A percentile compares a stretch with the other conserved stretches of the same genome.
Conservation (phyloP, 2,113 vertebrate species). For the Xiphophorus maculatus region DNA sequence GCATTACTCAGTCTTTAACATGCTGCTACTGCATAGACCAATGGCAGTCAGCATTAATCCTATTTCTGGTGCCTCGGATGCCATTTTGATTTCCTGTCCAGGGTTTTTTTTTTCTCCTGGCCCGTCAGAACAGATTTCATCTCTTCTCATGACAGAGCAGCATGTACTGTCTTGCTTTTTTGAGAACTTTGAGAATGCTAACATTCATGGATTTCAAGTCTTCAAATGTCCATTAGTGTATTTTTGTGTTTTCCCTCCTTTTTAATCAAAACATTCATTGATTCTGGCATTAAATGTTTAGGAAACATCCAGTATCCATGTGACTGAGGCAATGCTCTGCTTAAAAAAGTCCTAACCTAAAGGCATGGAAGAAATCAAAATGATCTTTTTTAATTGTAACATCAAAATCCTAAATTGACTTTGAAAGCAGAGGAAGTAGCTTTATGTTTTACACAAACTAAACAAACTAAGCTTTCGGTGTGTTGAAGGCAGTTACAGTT, state of each 20-base stretch:
- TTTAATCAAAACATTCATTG: not conserved
- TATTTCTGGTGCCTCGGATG: not conserved
- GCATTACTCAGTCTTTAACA: not conserved
- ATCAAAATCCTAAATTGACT: not conserved
- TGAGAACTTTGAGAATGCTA: not conserved
- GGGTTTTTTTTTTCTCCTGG: conserved; percentile 5
- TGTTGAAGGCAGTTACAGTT: not conserved
- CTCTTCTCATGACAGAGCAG: conserved; percentile 5
- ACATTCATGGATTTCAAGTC: not conserved
- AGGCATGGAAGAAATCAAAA: not conserved
- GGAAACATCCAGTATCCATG: not conserved
- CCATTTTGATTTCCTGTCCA: not conserved
- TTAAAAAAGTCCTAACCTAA: not conserved
- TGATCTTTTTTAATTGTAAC: not conserved
- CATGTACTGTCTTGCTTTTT: not conserved
- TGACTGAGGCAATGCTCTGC: not conserved
- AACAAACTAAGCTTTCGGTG: not conserved
- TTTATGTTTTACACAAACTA: not conserved
- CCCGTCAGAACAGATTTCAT: not conserved
- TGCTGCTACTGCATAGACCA: not conserved
- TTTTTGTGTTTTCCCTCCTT: not conserved
- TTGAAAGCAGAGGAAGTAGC: not conserved
- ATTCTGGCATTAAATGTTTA: not conserved
- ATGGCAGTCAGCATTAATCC: not conserved
- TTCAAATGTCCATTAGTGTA: not conserved